These are phyloP conservation scores for Myioborus melanocephalus DNA, from an alignment of 2,797 vertebrate genomes.

Conservation along the genomic window DNA sequence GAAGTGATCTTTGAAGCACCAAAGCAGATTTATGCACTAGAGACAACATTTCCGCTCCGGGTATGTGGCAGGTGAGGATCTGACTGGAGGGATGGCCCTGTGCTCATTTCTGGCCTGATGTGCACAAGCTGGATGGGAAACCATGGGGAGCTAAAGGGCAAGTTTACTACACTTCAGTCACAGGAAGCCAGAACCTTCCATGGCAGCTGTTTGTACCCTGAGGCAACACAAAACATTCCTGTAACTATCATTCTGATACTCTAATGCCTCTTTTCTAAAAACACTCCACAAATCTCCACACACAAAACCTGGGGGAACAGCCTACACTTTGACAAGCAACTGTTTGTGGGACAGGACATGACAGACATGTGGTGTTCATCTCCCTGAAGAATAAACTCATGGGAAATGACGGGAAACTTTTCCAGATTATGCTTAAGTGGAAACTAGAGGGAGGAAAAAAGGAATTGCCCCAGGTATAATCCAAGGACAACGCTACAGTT, in stretches of 20 bases:
- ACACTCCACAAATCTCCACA: background rate
- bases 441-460: background rate
- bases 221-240: background rate
- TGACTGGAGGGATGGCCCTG: background rate
- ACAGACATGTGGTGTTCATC: background rate
- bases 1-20: constrained; percentile 76
- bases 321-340: background rate
- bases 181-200: background rate
- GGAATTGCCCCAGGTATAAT: background rate
- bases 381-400: background rate
- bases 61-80: constrained; percentile 83
- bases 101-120: background rate
- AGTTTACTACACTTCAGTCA: background rate
- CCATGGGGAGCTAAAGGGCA: background rate
- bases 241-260: background rate
- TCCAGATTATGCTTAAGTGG: background rate
- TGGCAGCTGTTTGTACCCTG: background rate
- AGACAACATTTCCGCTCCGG: constrained; percentile 59
- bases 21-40: constrained; percentile 68
- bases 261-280: background rate
- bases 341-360: background rate
- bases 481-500: background rate
- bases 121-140: background rate
- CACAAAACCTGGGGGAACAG: background rate
- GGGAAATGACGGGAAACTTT: background rate